These are phyloP conservation scores for Percopsis transmontana DNA, from an alignment of 2,113 vertebrate species.

Conservation along the genomic window DNA sequence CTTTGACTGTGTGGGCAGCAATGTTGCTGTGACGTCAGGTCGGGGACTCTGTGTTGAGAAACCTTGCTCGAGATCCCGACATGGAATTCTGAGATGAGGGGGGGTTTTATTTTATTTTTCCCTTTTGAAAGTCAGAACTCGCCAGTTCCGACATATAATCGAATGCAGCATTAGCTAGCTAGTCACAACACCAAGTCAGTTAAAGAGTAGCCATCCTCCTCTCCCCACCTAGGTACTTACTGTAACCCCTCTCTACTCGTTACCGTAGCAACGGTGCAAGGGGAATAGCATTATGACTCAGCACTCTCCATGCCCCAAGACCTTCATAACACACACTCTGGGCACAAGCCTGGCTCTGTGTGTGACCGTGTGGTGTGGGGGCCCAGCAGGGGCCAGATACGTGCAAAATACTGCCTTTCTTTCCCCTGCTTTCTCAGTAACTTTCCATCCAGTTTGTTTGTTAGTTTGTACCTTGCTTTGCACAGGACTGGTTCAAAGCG, in stretches of 20 bases:
- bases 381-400: background rate
- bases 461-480: background rate
- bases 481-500: slow-evolving; percentile 25
- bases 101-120: too few relatives aligned
- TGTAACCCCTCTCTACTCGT: background rate
- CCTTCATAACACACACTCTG: background rate
- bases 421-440: slow-evolving; percentile 1
- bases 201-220: too few relatives aligned
- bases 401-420: background rate
- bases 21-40: too few relatives aligned
- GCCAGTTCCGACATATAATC: too few relatives aligned
- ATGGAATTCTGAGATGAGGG: too few relatives aligned
- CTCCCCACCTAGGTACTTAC: background rate
- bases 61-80: too few relatives aligned
- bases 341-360: slow-evolving; percentile 18
- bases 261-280: background rate
- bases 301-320: background rate
- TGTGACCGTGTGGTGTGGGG: background rate
- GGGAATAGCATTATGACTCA: slow-evolving; percentile 3
- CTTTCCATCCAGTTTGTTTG: slow-evolving; percentile 9
- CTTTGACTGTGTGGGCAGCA: too few relatives aligned
- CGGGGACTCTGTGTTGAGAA: too few relatives aligned
- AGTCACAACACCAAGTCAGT: too few relatives aligned
- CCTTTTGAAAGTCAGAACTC: too few relatives aligned
- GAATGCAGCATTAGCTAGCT: too few relatives aligned